Conservation (phyloP, 2,797 vertebrate genomes). For the Neosilurus mollespiculum region DNA sequence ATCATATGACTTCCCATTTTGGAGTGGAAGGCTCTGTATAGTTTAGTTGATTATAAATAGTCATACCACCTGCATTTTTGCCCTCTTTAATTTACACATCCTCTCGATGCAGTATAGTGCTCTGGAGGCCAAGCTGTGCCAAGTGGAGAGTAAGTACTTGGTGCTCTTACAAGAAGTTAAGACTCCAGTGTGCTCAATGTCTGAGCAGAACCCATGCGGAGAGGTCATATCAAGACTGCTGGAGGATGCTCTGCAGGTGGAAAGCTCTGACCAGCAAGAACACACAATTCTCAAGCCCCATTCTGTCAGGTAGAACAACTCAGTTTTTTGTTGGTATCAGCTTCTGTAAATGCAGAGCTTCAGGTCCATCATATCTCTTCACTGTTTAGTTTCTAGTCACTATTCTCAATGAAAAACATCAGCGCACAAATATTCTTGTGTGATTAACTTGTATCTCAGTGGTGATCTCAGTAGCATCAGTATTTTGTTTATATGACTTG, state of each 20-base stretch:
- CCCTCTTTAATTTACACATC: not conserved
- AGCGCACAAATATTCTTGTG: not conserved
- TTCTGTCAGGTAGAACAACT: constrained; percentile 81
- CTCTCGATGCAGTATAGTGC: constrained; percentile 77
- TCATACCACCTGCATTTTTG: not conserved
- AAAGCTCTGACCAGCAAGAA: constrained; percentile 81
- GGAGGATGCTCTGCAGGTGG: constrained; percentile 90
- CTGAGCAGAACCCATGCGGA: constrained; percentile 78
- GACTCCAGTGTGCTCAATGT: constrained; percentile 85
- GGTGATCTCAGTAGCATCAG: not conserved
- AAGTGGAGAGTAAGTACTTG: constrained; percentile 95
- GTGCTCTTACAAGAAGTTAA: constrained; percentile 94
- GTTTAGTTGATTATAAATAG: not conserved
- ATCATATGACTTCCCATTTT: constrained; percentile 8
- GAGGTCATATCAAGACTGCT: constrained; percentile 89
- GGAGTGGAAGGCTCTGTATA: not conserved
- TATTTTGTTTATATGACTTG: not conserved
- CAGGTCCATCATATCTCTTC: not conserved
- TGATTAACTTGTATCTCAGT: not conserved
- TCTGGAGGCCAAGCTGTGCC: constrained; percentile 93
- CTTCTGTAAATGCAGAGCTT: not conserved
- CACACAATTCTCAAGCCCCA: constrained; percentile 84
- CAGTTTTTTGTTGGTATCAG: not conserved
- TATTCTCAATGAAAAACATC: not conserved
- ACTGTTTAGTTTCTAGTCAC: not conserved